Base-by-base conservation (phyloP, 2,797 vertebrate genomes). In the Neosilurus hyrtlii region DNA sequence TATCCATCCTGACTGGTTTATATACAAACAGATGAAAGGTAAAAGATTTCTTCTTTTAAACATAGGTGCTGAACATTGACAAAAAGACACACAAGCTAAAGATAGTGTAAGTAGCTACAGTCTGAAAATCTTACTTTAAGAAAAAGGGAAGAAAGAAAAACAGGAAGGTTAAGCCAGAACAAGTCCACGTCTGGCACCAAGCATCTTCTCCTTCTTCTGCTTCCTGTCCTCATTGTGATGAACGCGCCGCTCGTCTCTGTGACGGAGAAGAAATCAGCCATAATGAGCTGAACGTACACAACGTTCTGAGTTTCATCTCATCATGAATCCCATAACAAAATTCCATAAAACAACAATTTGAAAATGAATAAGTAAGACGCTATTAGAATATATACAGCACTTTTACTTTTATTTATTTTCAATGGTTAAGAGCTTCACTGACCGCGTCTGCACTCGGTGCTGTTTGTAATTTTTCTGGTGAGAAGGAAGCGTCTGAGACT, bases 381-480 rank as follows among this genome's bases (percentile, higher is more conserved):
- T 4, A 43, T 43, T 43, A 43, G 43, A 43, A 8, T 4, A 43
- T 43, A 2, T 5, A 43, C 30, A 30, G 30, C 30, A 43, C 43
- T 43, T 43, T 43, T 43, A 43, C 2, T 43, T 43, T 4, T 5
- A 43, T 43, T 43, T 43, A 43, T 43, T 56, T 66, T 24, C 8
- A 10, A 66, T 11, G 9, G 0, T 66, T 24, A 66, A 66, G 24
- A 6, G 0, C 1, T 16, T 68, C 43, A 62, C 92, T 92, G 24
- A 97, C 97, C 96, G 95, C 22, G 95, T 95, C 86, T 95, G 93
- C 57, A 96, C 90, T 85, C 56, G 86, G 26, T 95, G 96, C 84
- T 96, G 95, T 90, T 98, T 98, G 88, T 96, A 97, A 62, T 91
- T 93, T 83, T 93, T 95, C 91, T 94, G 96, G 43, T 86, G 92